Base-by-base conservation (phyloP, 1,140 invertebrate species). In the Sitobion miscanthi region DNA sequence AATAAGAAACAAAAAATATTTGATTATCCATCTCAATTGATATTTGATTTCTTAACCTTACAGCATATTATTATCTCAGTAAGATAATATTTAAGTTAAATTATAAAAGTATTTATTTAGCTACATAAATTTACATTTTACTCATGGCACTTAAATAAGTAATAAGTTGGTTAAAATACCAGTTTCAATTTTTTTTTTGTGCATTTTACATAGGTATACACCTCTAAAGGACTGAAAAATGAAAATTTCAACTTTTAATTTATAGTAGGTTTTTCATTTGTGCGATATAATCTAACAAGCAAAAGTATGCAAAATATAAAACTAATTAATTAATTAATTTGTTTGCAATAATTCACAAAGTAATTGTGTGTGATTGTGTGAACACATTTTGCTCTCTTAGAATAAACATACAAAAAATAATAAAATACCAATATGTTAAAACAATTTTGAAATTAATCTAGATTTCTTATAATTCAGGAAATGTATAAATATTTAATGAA, bases 401-500 rank as follows among this genome's bases (percentile, higher is more conserved):
- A 77, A 77, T 77, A 4, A 69, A 69, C 4, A 69, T 4, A 14
- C 11, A 30, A 62, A 62, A 42, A 62, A 30, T 62, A n/a, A 1
- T n/a, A 17, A 77, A 77, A n/a, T 17, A 77, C 30, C n/a, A 77
- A 77, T 77, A 77, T 20, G 30, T n/a, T n/a, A 35, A 77, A 20
- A 77, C 30, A 77, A 77, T n/a, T 69, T 77, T n/a, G 1, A 35
- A 77, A 77, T 77, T 77, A n/a, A n/a, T 17, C n/a, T n/a, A 77
- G 62, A 11, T 77, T 77, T 77, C n/a, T n/a, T 77, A 69, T 14
- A 30, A 8, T 9, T 62, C 9, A 1, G 2, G 0, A 5, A 69
- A 62, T 30, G 30, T 6, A 82, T 38, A 25, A 20, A 49, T 49
- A 94, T 96, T 69, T 69, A 45, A 42, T 90, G 1, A 69, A 69